A percentile compares a stretch with the other conserved stretches of the same genome.
These are phyloP conservation scores for Lacerta viridis DNA, from an alignment of 2,797 vertebrate species.

Conservation along the genomic window DNA sequence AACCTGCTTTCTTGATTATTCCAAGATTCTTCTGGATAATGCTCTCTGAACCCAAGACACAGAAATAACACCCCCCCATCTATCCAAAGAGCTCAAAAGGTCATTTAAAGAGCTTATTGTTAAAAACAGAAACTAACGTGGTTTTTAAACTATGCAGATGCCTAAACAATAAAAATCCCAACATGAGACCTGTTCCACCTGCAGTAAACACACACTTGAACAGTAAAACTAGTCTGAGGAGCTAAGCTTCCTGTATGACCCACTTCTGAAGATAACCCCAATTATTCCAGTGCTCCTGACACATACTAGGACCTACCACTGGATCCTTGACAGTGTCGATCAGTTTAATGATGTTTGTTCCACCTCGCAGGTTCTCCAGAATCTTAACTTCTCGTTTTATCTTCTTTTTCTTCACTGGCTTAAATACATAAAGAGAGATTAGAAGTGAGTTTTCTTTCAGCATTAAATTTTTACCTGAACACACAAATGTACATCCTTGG, in stretches of 20 bases:
- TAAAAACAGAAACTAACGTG: background rate
- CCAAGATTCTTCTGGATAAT: slow-evolving; percentile 3
- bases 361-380: slow-evolving; percentile 95
- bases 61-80: background rate
- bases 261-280: background rate
- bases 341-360: slow-evolving; percentile 98
- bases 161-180: background rate
- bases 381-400: slow-evolving; percentile 99
- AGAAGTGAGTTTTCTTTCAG: slow-evolving; percentile 80
- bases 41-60: background rate
- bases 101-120: background rate
- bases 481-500: no score
- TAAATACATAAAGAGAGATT: slow-evolving; percentile 82
- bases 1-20: slow-evolving; percentile 6
- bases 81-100: background rate
- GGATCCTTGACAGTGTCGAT: slow-evolving; percentile 98
- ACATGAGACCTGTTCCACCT: background rate
- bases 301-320: slow-evolving; percentile 85
- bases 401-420: slow-evolving; percentile 99
- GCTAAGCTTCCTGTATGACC: background rate
- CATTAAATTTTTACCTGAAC: slow-evolving; percentile 31
- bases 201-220: background rate
- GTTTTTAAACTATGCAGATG: background rate
- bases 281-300: no score
- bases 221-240: background rate